Evolutionary conservation across 2,113 vertebrate genomes (phyloP).

Genomic region (Catharus bicknelli): DNA sequence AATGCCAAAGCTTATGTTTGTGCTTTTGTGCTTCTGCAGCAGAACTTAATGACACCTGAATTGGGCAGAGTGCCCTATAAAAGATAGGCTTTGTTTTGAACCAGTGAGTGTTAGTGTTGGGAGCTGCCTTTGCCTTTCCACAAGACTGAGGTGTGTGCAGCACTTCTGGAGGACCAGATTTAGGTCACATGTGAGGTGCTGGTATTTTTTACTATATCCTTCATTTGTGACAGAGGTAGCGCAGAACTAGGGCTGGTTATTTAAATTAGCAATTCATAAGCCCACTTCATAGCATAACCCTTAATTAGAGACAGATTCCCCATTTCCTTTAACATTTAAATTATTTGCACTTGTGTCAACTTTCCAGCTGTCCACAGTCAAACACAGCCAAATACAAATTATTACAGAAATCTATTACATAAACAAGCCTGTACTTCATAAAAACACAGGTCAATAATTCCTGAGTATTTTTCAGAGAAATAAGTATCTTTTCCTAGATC

Average conservation of each 20-base stretch:
- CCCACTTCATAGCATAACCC: background rate
- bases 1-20: conserved; percentile 1
- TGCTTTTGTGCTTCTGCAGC: background rate
- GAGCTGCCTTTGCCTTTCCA: background rate
- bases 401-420: background rate
- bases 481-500: background rate
- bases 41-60: background rate
- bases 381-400: background rate
- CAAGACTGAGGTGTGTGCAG: background rate
- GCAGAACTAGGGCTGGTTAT: background rate
- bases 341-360: background rate
- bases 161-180: background rate
- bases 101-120: background rate
- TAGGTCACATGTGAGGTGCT: background rate
- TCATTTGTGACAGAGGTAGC: background rate
- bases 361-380: background rate
- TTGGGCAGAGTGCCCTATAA: background rate
- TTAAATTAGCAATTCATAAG: background rate
- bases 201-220: background rate
- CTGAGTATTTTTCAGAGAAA: background rate
- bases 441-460: background rate
- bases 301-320: background rate
- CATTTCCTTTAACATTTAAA: background rate
- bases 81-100: background rate
- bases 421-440: background rate